A percentile compares a stretch with the other conserved stretches of the same genome.
phyloP scores from a whole-genome alignment of 2,888 invertebrate genomes.

The Gymnocheta viridis region DNA sequence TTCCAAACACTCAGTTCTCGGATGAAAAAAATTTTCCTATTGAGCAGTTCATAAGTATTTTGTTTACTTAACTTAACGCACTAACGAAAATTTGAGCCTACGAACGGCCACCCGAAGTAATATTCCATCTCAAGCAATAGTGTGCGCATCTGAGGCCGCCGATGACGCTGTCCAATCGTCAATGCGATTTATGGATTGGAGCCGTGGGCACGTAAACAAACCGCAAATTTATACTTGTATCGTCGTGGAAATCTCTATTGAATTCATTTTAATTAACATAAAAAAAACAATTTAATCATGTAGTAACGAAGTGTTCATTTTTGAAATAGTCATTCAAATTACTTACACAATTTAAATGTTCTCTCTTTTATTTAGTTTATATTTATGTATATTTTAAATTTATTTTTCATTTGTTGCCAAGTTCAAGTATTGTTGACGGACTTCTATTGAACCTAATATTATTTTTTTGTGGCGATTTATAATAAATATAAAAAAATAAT shows the following conservation, averaged over 20 bases:
- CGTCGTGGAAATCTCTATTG: not conserved
- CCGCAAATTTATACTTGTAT: not conserved
- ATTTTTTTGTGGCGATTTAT: constrained; percentile 39
- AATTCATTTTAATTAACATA: not conserved
- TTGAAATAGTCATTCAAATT: not conserved
- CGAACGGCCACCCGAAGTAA: too few species aligned
- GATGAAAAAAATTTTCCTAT: too few species aligned
- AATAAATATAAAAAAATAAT: not conserved
- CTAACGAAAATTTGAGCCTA: too few species aligned
- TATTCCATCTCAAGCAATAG: too few species aligned
- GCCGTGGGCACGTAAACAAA: too few species aligned
- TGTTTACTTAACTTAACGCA: too few species aligned
- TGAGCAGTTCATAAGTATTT: too few species aligned
- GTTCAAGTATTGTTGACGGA: constrained; percentile 40
- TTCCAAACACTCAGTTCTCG: too few species aligned
- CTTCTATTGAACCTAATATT: constrained; percentile 30
- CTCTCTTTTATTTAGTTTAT: not conserved
- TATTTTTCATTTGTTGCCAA: constrained; percentile 52
- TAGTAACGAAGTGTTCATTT: constrained; percentile 50
- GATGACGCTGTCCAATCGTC: too few species aligned
- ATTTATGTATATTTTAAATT: not conserved
- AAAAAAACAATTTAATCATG: constrained; percentile 44
- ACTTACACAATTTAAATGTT: constrained; percentile 12
- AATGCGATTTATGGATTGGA: too few species aligned
- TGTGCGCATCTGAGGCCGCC: too few species aligned